Base-by-base conservation (phyloP, 1,140 invertebrate species). In the Leptopilina boulardi region DNA sequence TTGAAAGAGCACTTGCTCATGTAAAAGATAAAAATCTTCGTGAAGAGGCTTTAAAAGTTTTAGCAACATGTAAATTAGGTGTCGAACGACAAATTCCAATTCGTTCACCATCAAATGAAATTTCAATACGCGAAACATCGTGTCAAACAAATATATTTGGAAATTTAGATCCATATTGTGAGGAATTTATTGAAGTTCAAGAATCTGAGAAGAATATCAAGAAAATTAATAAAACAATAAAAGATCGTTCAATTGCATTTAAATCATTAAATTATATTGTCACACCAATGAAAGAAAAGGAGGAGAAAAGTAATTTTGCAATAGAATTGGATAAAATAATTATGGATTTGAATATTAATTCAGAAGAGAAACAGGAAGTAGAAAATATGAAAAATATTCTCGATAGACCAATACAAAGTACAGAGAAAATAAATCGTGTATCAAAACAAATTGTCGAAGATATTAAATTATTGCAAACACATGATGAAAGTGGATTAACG, bases 401-500 rank as follows among this genome's bases (percentile, higher is more conserved):
- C 0, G 26, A 47, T 0, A 8, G 76, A 2, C 42, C 80, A 47
- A 34, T 66, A 1, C 13, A 30, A 15, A 26, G 59, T 23, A 30
- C 3, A 34, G 59, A 66, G 66, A 80, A 10, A 81, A 41, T 21
- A 38, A 85, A 18, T 6, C 78, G 3, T 30, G 26, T 66, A 5
- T 15, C 15, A 30, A 30, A 47, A 0, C 75, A 87, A 54, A 23
- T 88, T 26, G 26, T 80, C 56, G 71, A 10, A 8, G 88, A 89
- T 56, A 85, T 80, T 21, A 59, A 76, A 42, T 34, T 42, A 15
- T 51, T 82, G 26, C 80, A 77, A 30, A 23, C 73, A 1, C 82
- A 66, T 19, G 81, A 90, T 76, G 59, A 82, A 3, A 66, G 84
- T 21, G 88, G 89, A 13, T 76, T 83, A 44, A 26, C 88, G 15